Percentiles rank a stretch among this genome's conserved stretches.
Evolutionary conservation across 2,113 vertebrate genomes (phyloP).

Genomic region (Sorex araneus): DNA sequence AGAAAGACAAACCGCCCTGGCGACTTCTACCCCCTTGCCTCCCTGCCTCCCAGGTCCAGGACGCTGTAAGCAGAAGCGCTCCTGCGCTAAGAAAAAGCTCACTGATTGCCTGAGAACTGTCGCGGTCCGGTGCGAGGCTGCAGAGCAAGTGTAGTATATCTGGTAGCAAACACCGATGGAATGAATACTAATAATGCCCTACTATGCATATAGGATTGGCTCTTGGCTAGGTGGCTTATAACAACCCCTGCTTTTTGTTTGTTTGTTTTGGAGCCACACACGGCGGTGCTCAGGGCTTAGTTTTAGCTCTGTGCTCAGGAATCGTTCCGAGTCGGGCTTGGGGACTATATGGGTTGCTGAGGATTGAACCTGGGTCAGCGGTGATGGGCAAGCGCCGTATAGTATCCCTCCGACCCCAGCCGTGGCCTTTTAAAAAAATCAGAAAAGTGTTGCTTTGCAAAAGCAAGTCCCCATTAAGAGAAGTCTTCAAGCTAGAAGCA

Average conservation of each 20-base stretch:
- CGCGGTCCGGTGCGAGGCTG: not conserved
- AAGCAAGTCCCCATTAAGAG: constrained; percentile 55
- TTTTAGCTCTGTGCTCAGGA: too few relatives aligned
- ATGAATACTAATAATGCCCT: constrained; percentile 35
- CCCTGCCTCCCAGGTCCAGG: not conserved
- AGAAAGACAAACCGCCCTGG: constrained; percentile 19
- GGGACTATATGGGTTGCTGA: too few relatives aligned
- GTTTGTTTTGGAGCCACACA: too few relatives aligned
- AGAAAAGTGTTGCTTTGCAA: constrained; percentile 49
- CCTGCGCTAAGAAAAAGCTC: constrained; percentile 26
- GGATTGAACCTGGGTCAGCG: too few relatives aligned
- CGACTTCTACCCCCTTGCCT: constrained; percentile 46
- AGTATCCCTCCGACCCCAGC: too few relatives aligned
- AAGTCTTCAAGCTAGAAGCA: constrained; percentile 53
- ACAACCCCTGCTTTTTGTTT: constrained; percentile 28
- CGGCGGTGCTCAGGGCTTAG: too few relatives aligned
- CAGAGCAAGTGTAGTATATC: constrained; percentile 25
- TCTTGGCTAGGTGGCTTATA: constrained; percentile 18
- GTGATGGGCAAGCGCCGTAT: too few relatives aligned
- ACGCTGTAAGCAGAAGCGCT: not conserved
- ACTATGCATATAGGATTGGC: constrained; percentile 21
- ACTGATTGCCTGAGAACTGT: not conserved
- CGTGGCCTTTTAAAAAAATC: not conserved
- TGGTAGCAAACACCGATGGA: not conserved
- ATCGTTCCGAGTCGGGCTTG: too few relatives aligned